Percentiles rank a stretch among this genome's conserved stretches.
Evolutionary conservation across 2,113 vertebrate species (phyloP).

Genomic region (Chlorodrepanis virens): DNA sequence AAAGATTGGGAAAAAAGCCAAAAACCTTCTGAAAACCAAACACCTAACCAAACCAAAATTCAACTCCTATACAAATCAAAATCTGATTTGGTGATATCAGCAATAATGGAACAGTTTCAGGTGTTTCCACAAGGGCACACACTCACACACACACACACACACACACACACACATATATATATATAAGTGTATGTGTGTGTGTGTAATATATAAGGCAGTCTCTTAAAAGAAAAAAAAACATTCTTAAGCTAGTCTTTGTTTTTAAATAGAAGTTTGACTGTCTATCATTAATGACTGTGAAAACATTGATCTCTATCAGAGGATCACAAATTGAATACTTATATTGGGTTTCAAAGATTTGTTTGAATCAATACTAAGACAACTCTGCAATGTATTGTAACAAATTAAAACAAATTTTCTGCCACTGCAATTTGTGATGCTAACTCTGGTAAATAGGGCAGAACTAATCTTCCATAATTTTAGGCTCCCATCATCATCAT

Average conservation of each 20-base stretch:
- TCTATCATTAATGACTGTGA: not conserved
- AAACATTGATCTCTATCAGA: not conserved
- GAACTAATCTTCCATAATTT: conserved; percentile 4
- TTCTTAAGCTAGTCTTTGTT: not conserved
- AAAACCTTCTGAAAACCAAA: not conserved
- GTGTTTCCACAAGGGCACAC: not conserved
- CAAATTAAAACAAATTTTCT: not conserved
- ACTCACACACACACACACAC: no score
- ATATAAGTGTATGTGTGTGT: no score
- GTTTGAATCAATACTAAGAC: not conserved
- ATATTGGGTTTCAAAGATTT: not conserved
- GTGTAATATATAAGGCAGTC: not conserved
- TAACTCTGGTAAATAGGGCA: not conserved
- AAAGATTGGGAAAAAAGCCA: not conserved
- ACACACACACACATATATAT: no score
- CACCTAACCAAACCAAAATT: not conserved
- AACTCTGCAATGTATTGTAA: not conserved
- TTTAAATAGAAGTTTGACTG: not conserved
- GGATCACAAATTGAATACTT: not conserved
- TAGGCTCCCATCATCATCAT: not conserved
- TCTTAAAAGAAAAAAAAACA: not conserved
- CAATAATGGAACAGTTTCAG: not conserved
- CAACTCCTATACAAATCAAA: not conserved
- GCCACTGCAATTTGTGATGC: not conserved
- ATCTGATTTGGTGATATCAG: not conserved